These are phyloP conservation scores for Contarinia nasturtii DNA, from an alignment of 1,140 invertebrate genomes.

Conservation along the genomic window DNA sequence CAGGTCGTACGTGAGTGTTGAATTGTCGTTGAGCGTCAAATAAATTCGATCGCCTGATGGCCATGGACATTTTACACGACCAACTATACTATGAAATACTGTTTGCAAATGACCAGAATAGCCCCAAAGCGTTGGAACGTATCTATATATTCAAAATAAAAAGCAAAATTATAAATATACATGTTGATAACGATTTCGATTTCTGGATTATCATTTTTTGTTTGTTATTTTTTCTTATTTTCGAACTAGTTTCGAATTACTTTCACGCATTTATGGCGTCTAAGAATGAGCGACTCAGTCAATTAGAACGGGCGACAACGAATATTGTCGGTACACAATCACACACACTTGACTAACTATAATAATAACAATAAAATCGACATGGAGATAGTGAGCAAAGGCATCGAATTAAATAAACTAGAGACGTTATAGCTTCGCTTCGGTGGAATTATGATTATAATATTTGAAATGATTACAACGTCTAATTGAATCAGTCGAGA, in stretches of 20 bases:
- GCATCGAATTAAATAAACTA: no score
- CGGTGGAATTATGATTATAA: no score
- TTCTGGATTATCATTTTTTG: neutral
- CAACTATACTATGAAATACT: slow-evolving; percentile 74
- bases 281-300: no score
- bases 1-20: slow-evolving; percentile 79
- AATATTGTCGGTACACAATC: no score
- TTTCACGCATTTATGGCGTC: neutral
- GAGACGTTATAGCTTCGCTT: no score
- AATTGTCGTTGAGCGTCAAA: slow-evolving; percentile 54
- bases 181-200: neutral
- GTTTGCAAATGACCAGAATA: slow-evolving; percentile 88
- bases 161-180: neutral
- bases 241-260: neutral
- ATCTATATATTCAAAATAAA: slow-evolving; percentile 37
- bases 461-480: neutral
- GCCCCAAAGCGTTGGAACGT: slow-evolving; percentile 83
- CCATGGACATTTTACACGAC: slow-evolving; percentile 67
- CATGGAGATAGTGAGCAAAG: no score
- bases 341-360: no score
- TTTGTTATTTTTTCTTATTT: neutral
- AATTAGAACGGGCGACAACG: no score
- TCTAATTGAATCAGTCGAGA: neutral
- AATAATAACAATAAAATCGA: no score
- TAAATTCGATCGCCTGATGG: slow-evolving; percentile 62